Conservation (phyloP, 2,113 vertebrate species). For the Actenoides lindsayi region DNA sequence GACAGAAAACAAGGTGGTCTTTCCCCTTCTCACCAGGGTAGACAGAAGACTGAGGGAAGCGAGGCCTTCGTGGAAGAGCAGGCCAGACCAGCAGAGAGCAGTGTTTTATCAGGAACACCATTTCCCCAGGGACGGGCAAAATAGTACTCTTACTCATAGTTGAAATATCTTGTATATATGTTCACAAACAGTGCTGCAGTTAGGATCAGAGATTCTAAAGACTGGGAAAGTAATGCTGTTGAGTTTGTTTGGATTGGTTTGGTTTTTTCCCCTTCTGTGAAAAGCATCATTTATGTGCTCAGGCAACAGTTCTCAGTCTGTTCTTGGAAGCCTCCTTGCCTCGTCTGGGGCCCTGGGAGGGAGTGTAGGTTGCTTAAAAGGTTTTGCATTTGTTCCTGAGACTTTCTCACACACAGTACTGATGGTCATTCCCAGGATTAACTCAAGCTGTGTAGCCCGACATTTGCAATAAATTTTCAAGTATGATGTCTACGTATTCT, state of each 20-base stretch:
- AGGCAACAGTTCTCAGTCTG: neutral
- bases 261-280: neutral
- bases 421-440: neutral
- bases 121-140: neutral
- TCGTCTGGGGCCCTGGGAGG: neutral
- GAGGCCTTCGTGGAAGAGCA: neutral
- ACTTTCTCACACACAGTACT: neutral
- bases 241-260: neutral
- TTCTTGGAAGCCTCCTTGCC: neutral
- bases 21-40: neutral
- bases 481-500: rapidly evolving
- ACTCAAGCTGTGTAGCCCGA: neutral
- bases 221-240: neutral
- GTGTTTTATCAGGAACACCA: neutral
- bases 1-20: neutral
- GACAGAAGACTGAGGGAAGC: neutral
- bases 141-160: neutral
- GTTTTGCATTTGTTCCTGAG: neutral
- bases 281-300: neutral
- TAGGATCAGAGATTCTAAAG: neutral
- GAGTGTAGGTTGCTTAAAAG: neutral
- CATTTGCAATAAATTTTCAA: neutral
- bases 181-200: neutral
- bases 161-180: neutral
- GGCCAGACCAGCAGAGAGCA: slow-evolving; percentile 47